Conservation (phyloP, 2,797 vertebrate genomes). For the Moxostoma hubbsi region DNA sequence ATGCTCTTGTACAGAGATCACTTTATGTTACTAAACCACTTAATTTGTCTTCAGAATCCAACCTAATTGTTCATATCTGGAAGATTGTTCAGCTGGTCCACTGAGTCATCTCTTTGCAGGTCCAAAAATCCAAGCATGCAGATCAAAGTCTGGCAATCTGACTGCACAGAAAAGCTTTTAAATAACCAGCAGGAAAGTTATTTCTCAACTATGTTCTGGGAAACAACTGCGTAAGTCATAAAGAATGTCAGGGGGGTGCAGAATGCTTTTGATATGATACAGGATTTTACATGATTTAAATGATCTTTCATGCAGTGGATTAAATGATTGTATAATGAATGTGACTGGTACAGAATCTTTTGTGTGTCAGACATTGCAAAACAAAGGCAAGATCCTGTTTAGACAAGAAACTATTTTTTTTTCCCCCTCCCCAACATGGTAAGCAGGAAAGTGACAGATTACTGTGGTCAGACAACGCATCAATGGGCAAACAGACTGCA, state of each 20-base stretch:
- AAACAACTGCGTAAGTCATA: slow-evolving; percentile 17
- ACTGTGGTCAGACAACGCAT: background rate
- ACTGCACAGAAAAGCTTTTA: background rate
- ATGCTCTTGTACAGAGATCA: background rate
- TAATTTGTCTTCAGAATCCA: background rate
- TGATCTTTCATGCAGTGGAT: slow-evolving; percentile 34
- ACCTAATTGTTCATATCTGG: background rate
- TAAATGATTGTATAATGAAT: slow-evolving; percentile 41
- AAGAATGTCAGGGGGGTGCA: slow-evolving; percentile 11
- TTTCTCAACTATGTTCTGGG: background rate
- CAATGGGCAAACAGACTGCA: background rate
- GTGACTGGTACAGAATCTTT: slow-evolving; percentile 34
- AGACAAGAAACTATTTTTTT: slow-evolving; percentile 36
- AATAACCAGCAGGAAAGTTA: background rate
- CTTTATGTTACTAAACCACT: background rate
- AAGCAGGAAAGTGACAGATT: slow-evolving; percentile 1
- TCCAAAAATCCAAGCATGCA: background rate
- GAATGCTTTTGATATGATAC: slow-evolving; percentile 13
- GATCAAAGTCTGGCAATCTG: background rate
- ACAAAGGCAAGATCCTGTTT: slow-evolving; percentile 44
- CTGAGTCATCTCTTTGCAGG: background rate
- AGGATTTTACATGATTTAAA: slow-evolving; percentile 18
- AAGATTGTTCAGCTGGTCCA: background rate
- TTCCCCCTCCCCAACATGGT: background rate
- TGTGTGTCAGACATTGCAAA: slow-evolving; percentile 12